A percentile compares a stretch with the other conserved stretches of the same genome.
Conservation (phyloP, 2,113 vertebrate species). For the Ibidorhyncha struthersii region DNA sequence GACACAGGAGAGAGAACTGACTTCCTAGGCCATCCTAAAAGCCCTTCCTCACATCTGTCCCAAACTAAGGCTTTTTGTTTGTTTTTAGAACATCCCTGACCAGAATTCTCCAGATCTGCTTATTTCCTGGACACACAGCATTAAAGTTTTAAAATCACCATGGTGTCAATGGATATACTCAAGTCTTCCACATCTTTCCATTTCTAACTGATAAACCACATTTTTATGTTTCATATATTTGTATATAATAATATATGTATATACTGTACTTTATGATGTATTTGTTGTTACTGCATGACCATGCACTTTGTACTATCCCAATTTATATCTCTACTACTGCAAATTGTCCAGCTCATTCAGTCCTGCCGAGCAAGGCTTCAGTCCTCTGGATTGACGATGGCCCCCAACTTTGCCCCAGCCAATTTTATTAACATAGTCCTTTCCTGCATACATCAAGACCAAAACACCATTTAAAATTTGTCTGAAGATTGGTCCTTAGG, state of each 20-base stretch:
- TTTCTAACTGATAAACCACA: background rate
- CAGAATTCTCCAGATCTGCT: background rate
- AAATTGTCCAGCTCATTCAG: background rate
- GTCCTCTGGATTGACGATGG: fast-evolving
- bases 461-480: background rate
- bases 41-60: background rate
- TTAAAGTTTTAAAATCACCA: background rate
- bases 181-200: background rate
- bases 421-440: background rate
- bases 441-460: background rate
- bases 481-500: background rate
- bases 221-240: background rate
- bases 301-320: background rate
- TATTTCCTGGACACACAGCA: background rate
- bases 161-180: background rate
- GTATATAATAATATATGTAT: background rate
- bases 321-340: background rate
- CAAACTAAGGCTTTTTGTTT: background rate
- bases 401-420: background rate
- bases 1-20: background rate
- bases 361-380: background rate
- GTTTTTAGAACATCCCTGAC: background rate
- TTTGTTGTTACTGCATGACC: background rate
- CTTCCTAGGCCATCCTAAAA: background rate
- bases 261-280: background rate